Evolutionary conservation across 1,140 invertebrate species (phyloP).

Genomic region (Calliphora vicina): DNA sequence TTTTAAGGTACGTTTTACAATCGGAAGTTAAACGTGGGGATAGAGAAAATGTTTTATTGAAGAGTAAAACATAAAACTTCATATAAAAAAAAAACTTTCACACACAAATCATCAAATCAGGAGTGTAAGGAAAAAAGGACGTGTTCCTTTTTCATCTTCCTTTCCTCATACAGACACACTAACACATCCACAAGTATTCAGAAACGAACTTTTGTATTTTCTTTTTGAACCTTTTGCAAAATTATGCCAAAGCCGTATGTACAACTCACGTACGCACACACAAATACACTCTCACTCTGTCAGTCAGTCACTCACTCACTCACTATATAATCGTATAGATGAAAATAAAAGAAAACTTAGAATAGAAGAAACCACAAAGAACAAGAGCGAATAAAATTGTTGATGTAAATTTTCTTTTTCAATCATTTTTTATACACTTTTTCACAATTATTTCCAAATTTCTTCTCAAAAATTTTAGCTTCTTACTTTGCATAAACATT

Average conservation of each 20-base stretch:
- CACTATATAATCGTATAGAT: neutral
- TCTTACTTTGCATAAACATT: neutral
- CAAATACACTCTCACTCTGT: neutral
- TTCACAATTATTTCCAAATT: neutral
- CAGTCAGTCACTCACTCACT: neutral
- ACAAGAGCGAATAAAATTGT: conserved; percentile 17
- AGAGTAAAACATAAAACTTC: neutral
- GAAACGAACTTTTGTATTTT: neutral
- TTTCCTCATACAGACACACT: neutral
- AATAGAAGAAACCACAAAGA: conserved; percentile 23
- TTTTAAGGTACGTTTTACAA: neutral
- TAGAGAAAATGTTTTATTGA: neutral
- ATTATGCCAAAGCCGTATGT: conserved; percentile 31
- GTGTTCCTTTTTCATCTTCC: conserved; percentile 18
- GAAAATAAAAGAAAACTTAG: conserved; percentile 14
- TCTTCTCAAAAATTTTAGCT: neutral
- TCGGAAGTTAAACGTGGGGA: neutral
- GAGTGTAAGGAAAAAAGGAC: conserved; percentile 19
- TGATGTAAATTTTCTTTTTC: conserved; percentile 19
- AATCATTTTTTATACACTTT: neutral
- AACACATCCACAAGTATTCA: neutral
- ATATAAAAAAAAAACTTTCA: neutral
- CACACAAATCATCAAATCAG: neutral
- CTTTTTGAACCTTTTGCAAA: conserved; percentile 22
- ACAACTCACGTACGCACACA: conserved; percentile 28